These are phyloP conservation scores for Protomyctophum bolini DNA, from an alignment of 2,113 vertebrate genomes.

Conservation along the genomic window DNA sequence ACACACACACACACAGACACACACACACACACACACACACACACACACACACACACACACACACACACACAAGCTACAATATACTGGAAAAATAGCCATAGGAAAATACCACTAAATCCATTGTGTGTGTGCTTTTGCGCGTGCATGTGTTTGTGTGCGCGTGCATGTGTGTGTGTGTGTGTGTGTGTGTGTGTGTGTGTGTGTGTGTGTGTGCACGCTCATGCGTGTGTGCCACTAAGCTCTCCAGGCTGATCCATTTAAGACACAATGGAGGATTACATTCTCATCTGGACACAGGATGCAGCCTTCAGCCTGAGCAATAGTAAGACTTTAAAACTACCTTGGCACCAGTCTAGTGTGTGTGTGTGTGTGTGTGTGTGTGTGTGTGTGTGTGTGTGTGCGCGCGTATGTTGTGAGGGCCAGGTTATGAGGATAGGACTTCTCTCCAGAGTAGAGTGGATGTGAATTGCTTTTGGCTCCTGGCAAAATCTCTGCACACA, in stretches of 20 bases:
- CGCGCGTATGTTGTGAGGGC: slow-evolving; percentile 25
- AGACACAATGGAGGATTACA: slow-evolving; percentile 72
- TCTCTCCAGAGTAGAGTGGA: slow-evolving; percentile 71
- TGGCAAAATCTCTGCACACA: slow-evolving; percentile 72
- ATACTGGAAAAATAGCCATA: slow-evolving; percentile 1
- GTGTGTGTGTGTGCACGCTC: background rate
- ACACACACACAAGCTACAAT: slow-evolving; percentile 10
- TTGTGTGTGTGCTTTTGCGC: background rate
- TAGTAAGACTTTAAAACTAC: slow-evolving; percentile 47
- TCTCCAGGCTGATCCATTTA: slow-evolving; percentile 66
- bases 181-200: background rate
- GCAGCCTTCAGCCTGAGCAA: slow-evolving; percentile 40
- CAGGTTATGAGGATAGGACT: slow-evolving; percentile 65
- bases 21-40: slow-evolving; percentile 16
- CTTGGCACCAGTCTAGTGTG: slow-evolving; percentile 35
- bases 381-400: background rate
- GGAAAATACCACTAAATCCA: slow-evolving; percentile 24
- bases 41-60: slow-evolving; percentile 6
- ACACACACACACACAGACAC: slow-evolving; percentile 1
- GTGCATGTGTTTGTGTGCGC: slow-evolving; percentile 12
- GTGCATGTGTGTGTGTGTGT: background rate
- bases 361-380: slow-evolving; percentile 1
- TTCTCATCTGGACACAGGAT: slow-evolving; percentile 65
- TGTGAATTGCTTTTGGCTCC: slow-evolving; percentile 74
- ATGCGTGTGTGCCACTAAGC: slow-evolving; percentile 47